Percentiles rank a stretch among this genome's conserved stretches.
Conservation (phyloP, 2,113 vertebrate species). For the Odontophorus gujanensis region DNA sequence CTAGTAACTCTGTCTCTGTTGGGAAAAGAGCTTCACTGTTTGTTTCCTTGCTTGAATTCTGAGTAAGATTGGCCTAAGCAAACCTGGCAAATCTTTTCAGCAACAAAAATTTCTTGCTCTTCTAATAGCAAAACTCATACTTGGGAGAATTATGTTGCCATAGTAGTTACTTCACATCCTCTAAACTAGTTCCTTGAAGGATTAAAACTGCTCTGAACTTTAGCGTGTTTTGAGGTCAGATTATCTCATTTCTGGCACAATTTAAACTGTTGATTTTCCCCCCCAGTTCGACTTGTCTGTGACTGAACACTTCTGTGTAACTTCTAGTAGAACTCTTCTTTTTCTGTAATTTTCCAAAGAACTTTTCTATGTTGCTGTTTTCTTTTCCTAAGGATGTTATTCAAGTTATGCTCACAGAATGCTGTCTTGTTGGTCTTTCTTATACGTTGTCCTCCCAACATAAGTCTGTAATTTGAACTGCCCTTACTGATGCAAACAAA, state of each 20-base stretch:
- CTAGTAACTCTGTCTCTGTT: neutral
- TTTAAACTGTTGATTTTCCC: constrained; percentile 4
- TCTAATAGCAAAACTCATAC: constrained; percentile 45
- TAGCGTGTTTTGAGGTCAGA: constrained; percentile 38
- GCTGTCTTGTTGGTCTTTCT: neutral
- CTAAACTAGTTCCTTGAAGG: constrained; percentile 41
- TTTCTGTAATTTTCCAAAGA: neutral
- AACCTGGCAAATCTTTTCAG: constrained; percentile 27
- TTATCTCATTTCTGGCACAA: constrained; percentile 22
- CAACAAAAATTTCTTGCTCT: neutral
- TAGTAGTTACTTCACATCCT: constrained; percentile 47
- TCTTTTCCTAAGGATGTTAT: neutral
- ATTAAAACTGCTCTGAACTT: constrained; percentile 65
- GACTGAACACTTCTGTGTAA: neutral
- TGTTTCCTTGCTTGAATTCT: constrained; percentile 5
- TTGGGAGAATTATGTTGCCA: constrained; percentile 72
- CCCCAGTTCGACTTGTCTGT: neutral
- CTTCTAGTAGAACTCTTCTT: neutral
- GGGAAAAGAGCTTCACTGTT: neutral
- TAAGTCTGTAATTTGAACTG: neutral
- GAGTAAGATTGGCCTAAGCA: constrained; percentile 22
- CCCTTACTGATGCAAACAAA: neutral
- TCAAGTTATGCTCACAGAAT: neutral
- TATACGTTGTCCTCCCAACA: neutral
- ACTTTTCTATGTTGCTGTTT: neutral